A percentile compares a stretch with the other conserved stretches of the same genome.
Evolutionary conservation across 2,888 invertebrate genomes (phyloP).

Genomic region (Microdon myrmicae): DNA sequence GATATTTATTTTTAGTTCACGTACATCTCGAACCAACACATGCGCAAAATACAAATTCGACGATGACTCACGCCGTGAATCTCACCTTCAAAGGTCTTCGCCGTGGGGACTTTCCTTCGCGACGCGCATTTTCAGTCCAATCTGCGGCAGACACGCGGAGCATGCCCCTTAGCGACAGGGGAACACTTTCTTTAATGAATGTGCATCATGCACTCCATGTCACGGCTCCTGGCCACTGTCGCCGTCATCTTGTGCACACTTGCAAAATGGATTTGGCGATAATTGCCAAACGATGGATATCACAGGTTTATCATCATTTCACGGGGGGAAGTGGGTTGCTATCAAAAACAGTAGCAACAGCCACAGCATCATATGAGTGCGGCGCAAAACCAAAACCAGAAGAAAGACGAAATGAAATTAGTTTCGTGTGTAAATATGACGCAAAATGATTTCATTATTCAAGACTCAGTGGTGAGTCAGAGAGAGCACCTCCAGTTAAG

Average conservation of each 20-base stretch:
- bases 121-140: background rate
- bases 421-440: conserved; percentile 44
- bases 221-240: too few species aligned
- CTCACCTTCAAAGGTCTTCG: conserved; percentile 51
- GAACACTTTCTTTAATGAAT: conserved; percentile 29
- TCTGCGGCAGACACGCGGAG: conserved; percentile 2
- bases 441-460: conserved; percentile 48
- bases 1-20: conserved; percentile 50
- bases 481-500: too few species aligned
- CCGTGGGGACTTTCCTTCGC: conserved; percentile 13
- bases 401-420: conserved; percentile 24
- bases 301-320: background rate
- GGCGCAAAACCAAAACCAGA: conserved; percentile 33
- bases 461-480: conserved; percentile 48
- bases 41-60: conserved; percentile 46
- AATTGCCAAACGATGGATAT: conserved; percentile 39
- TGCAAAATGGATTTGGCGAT: conserved; percentile 32
- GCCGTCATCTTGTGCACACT: too few species aligned
- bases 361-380: conserved; percentile 13
- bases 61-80: conserved; percentile 48
- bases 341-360: conserved; percentile 23
- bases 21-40: conserved; percentile 45
- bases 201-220: conserved; percentile 24
- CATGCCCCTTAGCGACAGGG: conserved; percentile 11
- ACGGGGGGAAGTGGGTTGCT: conserved; percentile 9